phyloP scores from a whole-genome alignment of 1,140 invertebrate genomes.

The Belonocnema kinseyi region DNA sequence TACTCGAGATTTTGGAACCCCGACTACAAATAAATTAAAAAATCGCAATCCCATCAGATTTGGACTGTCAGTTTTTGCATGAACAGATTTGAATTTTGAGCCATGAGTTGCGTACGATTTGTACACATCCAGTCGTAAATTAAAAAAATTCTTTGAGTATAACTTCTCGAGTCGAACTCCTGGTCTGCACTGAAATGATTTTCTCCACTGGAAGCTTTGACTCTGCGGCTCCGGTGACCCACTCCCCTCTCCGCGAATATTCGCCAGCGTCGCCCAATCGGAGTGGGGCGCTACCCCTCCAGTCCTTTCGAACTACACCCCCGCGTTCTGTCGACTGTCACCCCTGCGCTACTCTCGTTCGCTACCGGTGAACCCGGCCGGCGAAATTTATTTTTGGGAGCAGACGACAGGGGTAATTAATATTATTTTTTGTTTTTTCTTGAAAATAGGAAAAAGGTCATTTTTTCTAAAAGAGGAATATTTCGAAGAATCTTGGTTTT shows the following conservation, averaged over 20 bases:
- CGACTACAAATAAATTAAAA: too few relatives aligned
- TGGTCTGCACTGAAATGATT: conserved; percentile 35
- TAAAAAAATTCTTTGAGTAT: not conserved
- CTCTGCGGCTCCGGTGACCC: conserved; percentile 9
- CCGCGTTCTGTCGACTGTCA: conserved; percentile 26
- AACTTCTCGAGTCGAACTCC: conserved; percentile 25
- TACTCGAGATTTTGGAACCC: too few relatives aligned
- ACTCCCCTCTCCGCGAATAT: conserved; percentile 3
- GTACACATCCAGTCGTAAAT: not conserved
- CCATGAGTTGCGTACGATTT: not conserved
- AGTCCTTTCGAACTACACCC: conserved; percentile 30
- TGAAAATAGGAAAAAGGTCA: too few relatives aligned
- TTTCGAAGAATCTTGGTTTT: too few relatives aligned
- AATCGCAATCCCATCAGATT: too few relatives aligned
- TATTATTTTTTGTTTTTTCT: not conserved
- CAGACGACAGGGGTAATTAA: not conserved
- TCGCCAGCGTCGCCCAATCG: conserved; percentile 1
- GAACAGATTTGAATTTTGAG: too few relatives aligned
- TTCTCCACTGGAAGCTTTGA: conserved; percentile 22
- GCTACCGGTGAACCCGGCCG: conserved; percentile 3
- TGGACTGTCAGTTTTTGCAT: too few relatives aligned
- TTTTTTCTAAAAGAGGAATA: not conserved
- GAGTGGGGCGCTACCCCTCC: conserved; percentile 22
- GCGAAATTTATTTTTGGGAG: not conserved
- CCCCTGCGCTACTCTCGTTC: not conserved